Base-by-base conservation (phyloP, 2,888 invertebrate genomes). In the Sclerodermus sp. region DNA sequence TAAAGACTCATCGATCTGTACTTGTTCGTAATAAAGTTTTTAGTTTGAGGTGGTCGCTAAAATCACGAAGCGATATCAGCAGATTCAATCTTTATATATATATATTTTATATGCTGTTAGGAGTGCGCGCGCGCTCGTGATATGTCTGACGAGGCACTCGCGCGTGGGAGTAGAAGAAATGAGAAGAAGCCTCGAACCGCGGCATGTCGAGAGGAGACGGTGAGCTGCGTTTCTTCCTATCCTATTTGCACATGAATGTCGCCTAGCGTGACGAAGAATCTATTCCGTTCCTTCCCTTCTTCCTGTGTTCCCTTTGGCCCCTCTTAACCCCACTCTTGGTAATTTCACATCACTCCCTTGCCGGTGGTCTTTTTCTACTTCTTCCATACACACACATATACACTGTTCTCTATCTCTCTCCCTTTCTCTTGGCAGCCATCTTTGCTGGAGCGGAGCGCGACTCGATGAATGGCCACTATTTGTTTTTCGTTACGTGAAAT, bases 401-500 rank as follows among this genome's bases (percentile, higher is more conserved):
- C 12, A 31, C 47, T 42, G 18, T 37, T 32, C 30, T 34, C 17
- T 37, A 31, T 31, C 23, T 34, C 43, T 47, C 37, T 6, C n/a
- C 5, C 14, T 40, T 15, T 29, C 23, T 9, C 23, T 14, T 8
- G 43, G 50, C 42, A 30, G 1, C 29, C 18, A 37, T 29, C 36
- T 42, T 42, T 40, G 15, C 32, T 14, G 0, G 3, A 16, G 15
- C 15, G 42, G 30, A 10, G 42, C 32, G 17, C 17, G 23, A 45
- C 58, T 56, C 61, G 61, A 61, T 63, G 59, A 57, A 64, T 68
- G 51, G 49, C 42, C 43, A 47, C 64, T 70, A 66, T 71, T 71
- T 71, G 70, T 71, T 71, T 71, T 71, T 71, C 71, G 70, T 71
- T 71, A 71, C 58, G 67, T 57, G 62, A 60, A 70, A 71, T 67